phyloP scores from a whole-genome alignment of 2,888 invertebrate species.

The Strigamia maritima region DNA sequence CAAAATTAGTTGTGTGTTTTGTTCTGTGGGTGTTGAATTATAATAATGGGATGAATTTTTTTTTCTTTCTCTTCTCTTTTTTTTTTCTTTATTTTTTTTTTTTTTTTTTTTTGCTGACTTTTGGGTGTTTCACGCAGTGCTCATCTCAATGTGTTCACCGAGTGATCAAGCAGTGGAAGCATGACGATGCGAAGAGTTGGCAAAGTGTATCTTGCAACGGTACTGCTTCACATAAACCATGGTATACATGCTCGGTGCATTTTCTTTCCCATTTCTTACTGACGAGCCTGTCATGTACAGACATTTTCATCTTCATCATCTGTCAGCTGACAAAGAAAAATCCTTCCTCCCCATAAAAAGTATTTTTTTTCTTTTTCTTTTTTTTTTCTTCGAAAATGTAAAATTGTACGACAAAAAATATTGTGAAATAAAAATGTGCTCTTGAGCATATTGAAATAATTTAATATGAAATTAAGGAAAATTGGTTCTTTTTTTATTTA shows the following conservation, averaged over 20 bases:
- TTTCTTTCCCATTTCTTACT: constrained; percentile 31
- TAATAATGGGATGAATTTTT: neutral
- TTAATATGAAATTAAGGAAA: constrained; percentile 31
- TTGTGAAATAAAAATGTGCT: neutral
- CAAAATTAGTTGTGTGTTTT: neutral
- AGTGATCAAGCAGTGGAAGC: constrained; percentile 39
- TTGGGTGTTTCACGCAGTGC: constrained; percentile 39
- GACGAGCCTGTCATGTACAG: constrained; percentile 32
- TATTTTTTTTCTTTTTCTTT: neutral
- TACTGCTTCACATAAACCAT: constrained; percentile 38
- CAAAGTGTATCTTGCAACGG: constrained; percentile 36
- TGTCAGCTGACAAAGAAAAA: constrained; percentile 26
- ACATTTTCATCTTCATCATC: constrained; percentile 25
- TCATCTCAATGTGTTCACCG: constrained; percentile 37
- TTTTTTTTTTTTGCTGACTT: constrained; percentile 36
- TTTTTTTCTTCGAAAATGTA: constrained; percentile 29
- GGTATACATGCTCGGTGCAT: constrained; percentile 35
- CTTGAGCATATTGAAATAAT: constrained; percentile 26
- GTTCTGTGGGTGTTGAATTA: neutral
- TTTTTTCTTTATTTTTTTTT: constrained; percentile 25
- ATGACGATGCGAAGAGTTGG: constrained; percentile 38
- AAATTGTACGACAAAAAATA: constrained; percentile 32
- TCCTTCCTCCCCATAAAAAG: constrained; percentile 29
- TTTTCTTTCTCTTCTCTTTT: neutral
- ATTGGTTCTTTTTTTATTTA: constrained; percentile 24